Base-by-base conservation (phyloP, 1,140 invertebrate genomes). In the Heliconius himera region DNA sequence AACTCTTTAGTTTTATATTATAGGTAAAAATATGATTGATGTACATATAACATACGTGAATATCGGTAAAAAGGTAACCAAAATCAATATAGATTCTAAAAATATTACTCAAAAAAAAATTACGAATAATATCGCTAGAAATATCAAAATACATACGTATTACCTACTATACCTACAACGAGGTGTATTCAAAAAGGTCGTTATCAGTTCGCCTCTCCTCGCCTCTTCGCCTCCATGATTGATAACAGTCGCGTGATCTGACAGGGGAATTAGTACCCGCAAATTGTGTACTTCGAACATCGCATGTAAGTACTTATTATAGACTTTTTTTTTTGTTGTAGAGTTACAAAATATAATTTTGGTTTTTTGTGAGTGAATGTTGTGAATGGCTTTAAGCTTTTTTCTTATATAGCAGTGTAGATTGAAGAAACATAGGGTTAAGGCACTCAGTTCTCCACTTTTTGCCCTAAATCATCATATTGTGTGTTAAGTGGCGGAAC, bases 251-350 rank as follows among this genome's bases (percentile, higher is more conserved):
- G 16, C 49, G 73, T 74, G 73, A 29, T 33, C 46, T 29, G 41
- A 54, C 41, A 33, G 2, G 41, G 26, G 73, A 54, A 74, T 73
- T 73, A 73, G 72, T 51, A 33, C 9, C 41, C 49, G 73, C 18
- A 74, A 74, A 74, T 74, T 74, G 73, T 22, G 38, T 54, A 51
- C 54, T 56, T 56, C 54, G 22, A 20, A 22, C n/a, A 22, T 56
- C n/a, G 11, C 22, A 22, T 56, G 54, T 22, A 56, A 8, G n/a
- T 22, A 56, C 8, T 22, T 56, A 56, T 56, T 56, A 22, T 22
- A 56, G 20, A 22, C 26, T 26, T 26, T n/a, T 22, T 0, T 56
- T 36, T 22, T 22, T 56, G 20, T 22, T 22, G 6, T 56, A 56
- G 54, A 56, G 33, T 36, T n/a, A 16, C 46, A 49, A 36, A 36